Percentiles rank a stretch among this genome's conserved stretches.
phyloP scores from a whole-genome alignment of 2,888 invertebrate species.

The Allygus modestus region DNA sequence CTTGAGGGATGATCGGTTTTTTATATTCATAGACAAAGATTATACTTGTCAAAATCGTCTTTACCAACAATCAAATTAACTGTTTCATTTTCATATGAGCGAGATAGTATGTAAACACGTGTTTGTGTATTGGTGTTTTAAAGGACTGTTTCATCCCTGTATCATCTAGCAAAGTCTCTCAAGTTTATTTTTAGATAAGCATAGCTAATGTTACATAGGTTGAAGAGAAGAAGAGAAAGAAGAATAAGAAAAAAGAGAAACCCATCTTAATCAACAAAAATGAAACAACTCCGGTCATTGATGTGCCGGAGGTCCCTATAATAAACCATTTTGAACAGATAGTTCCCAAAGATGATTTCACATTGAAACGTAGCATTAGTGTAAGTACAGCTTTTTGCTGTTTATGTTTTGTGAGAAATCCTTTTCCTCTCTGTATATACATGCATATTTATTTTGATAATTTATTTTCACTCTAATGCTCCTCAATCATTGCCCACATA shows the following conservation, averaged over 20 bases:
- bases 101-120: no score
- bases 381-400: slow-evolving; percentile 73
- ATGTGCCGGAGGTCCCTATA: slow-evolving; percentile 74
- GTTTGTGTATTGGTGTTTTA: no score
- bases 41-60: no score
- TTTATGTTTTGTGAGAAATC: background rate
- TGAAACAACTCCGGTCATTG: slow-evolving; percentile 80
- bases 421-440: slow-evolving; percentile 1
- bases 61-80: no score
- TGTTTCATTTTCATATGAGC: no score
- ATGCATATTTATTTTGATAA: background rate
- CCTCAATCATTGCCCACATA: no score
- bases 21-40: no score
- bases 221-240: slow-evolving; percentile 81
- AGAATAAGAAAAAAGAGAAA: slow-evolving; percentile 85
- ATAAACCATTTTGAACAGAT: slow-evolving; percentile 87
- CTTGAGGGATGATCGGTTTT: no score
- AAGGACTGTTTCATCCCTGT: no score
- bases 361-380: slow-evolving; percentile 76
- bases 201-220: slow-evolving; percentile 44
- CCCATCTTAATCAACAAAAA: slow-evolving; percentile 87
- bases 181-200: slow-evolving; percentile 1
- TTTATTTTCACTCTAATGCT: background rate
- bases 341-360: slow-evolving; percentile 89
- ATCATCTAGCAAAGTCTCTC: no score